These are phyloP conservation scores for Microtus pennsylvanicus DNA, from an alignment of 2,113 vertebrate genomes.

Conservation along the genomic window DNA sequence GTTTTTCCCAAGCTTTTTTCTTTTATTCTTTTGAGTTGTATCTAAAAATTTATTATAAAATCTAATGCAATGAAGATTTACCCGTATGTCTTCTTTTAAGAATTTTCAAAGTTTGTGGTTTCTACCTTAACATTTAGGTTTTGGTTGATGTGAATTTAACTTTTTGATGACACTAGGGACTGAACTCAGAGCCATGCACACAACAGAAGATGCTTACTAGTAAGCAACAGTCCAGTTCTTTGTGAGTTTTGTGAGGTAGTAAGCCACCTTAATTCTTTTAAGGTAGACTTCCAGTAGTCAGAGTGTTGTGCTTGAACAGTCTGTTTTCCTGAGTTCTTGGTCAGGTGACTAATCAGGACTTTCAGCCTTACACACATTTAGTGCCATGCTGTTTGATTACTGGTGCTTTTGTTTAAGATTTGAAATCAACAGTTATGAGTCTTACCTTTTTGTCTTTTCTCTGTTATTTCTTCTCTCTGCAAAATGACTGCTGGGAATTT, in stretches of 20 bases:
- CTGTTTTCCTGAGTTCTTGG: not conserved
- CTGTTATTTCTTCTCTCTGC: not conserved
- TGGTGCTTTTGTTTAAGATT: not conserved
- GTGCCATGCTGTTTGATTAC: not conserved
- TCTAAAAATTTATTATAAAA: not conserved
- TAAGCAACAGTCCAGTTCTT: not conserved
- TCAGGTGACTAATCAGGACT: not conserved
- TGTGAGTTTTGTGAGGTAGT: not conserved
- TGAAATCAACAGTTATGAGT: not conserved
- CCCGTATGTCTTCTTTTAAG: not conserved
- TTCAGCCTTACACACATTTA: not conserved
- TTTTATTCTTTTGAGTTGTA: not conserved
- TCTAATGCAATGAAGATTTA: not conserved
- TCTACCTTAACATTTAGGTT: not conserved
- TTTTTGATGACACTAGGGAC: not conserved
- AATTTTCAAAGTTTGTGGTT: not conserved
- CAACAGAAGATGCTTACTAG: not conserved
- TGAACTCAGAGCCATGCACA: not conserved
- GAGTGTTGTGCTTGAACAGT: not conserved
- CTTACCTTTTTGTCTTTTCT: not conserved
- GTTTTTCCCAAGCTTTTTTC: not conserved
- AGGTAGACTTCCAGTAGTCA: not conserved
- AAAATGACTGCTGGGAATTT: not conserved
- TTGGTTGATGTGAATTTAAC: not conserved
- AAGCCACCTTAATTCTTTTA: not conserved